Percentiles rank a stretch among this genome's conserved stretches.
Evolutionary conservation across 2,888 invertebrate species (phyloP).

Genomic region (Drosophila anomelani): DNA sequence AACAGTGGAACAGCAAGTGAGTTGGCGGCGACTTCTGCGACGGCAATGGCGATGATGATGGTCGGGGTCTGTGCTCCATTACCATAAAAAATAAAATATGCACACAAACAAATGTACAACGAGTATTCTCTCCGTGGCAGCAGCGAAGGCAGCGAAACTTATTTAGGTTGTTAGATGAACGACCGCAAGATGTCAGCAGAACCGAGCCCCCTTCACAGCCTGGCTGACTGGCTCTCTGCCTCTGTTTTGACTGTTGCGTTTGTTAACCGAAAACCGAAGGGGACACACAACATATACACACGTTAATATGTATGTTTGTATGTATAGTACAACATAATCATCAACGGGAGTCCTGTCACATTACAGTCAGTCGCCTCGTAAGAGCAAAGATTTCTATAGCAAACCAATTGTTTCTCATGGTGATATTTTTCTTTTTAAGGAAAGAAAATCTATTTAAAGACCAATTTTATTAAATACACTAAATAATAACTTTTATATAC

Average conservation of each 20-base stretch:
- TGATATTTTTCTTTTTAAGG: background rate
- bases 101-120: slow-evolving; percentile 34
- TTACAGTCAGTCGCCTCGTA: slow-evolving; percentile 44
- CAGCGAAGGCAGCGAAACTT: slow-evolving; percentile 61
- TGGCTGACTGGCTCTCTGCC: background rate
- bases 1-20: slow-evolving; percentile 39
- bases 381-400: background rate
- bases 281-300: slow-evolving; percentile 4
- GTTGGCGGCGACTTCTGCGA: slow-evolving; percentile 16
- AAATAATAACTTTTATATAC: background rate
- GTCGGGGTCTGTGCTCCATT: slow-evolving; percentile 51
- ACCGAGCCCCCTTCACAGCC: slow-evolving; percentile 11
- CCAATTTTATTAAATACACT: background rate
- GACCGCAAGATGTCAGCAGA: slow-evolving; percentile 57
- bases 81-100: slow-evolving; percentile 49
- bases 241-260: slow-evolving; percentile 48
- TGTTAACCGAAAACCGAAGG: slow-evolving; percentile 40
- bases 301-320: background rate
- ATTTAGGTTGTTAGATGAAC: slow-evolving; percentile 74
- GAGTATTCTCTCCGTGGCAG: slow-evolving; percentile 21
- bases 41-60: slow-evolving; percentile 1
- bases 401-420: slow-evolving; percentile 21
- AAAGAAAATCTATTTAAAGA: background rate
- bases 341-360: slow-evolving; percentile 44
- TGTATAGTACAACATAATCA: slow-evolving; percentile 55